Evolutionary conservation across 2,888 invertebrate genomes (phyloP).

Genomic region (Aelia acuminata): DNA sequence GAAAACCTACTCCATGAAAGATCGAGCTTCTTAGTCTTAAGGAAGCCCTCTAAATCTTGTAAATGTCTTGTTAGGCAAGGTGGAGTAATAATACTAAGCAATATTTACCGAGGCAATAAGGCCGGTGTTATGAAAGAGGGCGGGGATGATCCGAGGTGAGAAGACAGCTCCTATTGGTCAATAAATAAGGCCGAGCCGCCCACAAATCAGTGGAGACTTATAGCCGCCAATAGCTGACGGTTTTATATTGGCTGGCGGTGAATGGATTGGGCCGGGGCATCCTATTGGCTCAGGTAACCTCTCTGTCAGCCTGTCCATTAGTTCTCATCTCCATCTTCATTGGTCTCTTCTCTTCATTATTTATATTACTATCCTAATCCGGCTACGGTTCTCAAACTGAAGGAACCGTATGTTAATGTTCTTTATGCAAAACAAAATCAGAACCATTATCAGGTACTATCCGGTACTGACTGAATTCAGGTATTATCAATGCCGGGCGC

Average conservation of each 20-base stretch:
- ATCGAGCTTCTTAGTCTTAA: not conserved
- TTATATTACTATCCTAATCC: not conserved
- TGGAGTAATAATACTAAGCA: slow-evolving; percentile 24
- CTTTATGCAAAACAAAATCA: too few species aligned
- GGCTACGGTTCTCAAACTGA: not conserved
- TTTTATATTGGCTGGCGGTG: not conserved
- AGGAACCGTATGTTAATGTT: too few species aligned
- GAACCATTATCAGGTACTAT: too few species aligned
- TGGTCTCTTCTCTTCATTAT: not conserved
- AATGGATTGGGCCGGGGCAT: not conserved
- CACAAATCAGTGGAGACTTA: slow-evolving; percentile 40
- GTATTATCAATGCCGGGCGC: too few species aligned
- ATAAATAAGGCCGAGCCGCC: slow-evolving; percentile 5
- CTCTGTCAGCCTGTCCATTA: not conserved
- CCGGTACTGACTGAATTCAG: too few species aligned
- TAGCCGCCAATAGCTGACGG: slow-evolving; percentile 39
- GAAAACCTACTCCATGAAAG: not conserved
- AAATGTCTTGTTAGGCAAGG: not conserved
- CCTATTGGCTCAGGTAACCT: slow-evolving; percentile 10
- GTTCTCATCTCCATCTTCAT: slow-evolving; percentile 24
- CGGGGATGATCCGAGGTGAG: slow-evolving; percentile 1
- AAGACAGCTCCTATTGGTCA: slow-evolving; percentile 18
- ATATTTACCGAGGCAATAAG: slow-evolving; percentile 34
- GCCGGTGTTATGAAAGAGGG: not conserved
- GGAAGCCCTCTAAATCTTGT: not conserved